Percentiles rank a stretch among this genome's conserved stretches.
These are phyloP conservation scores for Protobothrops mucrosquamatus DNA, from an alignment of 2,113 vertebrate genomes.

Conservation along the genomic window DNA sequence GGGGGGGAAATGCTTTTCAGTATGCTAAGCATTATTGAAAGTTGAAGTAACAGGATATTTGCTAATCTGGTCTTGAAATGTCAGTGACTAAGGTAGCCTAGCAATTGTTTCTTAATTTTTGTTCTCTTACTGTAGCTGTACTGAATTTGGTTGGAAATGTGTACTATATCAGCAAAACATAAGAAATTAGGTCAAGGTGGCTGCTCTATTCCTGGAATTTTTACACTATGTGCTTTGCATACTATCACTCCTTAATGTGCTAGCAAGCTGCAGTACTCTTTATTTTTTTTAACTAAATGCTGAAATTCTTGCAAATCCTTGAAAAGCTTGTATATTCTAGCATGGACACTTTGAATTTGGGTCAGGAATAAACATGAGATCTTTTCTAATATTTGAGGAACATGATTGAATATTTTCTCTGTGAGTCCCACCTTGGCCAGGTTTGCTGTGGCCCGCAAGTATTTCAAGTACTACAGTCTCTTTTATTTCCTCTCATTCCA, in stretches of 20 bases:
- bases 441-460: not conserved
- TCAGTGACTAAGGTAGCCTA: slow-evolving; percentile 33
- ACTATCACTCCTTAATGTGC: not conserved
- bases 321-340: not conserved
- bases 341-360: not conserved
- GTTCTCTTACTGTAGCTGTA: not conserved
- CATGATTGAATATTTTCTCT: not conserved
- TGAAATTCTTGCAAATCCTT: not conserved
- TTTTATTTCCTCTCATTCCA: not conserved
- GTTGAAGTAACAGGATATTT: slow-evolving; percentile 35
- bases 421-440: not conserved
- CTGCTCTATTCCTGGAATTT: not conserved
- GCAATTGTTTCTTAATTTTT: slow-evolving; percentile 2
- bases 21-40: slow-evolving; percentile 17
- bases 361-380: not conserved
- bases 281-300: not conserved
- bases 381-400: not conserved
- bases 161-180: slow-evolving; percentile 35
- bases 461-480: not conserved
- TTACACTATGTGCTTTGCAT: not conserved
- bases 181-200: not conserved
- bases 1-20: not conserved
- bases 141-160: not conserved
- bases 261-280: not conserved
- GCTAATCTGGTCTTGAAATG: slow-evolving; percentile 21